Base-by-base conservation (phyloP, 2,797 vertebrate genomes). In the Crenichthys baileyi region DNA sequence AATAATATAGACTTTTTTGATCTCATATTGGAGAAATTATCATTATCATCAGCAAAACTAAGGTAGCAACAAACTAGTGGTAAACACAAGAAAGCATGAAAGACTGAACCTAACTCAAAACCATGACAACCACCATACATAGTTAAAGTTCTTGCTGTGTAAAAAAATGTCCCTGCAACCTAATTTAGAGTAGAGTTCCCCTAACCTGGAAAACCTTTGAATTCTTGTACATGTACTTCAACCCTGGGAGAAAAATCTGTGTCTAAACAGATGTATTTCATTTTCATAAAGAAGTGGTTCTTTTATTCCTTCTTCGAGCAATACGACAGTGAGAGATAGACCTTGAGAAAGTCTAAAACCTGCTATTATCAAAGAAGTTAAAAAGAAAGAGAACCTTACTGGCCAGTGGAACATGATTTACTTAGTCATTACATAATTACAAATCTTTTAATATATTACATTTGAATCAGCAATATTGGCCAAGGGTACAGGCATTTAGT, bases 311-410 rank as follows among this genome's bases (percentile, higher is more conserved):
- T 60, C n/a, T 4, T 61, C 22, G 18, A 41, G 22, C 24, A 51
- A 44, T 1, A 22, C 16, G 31, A 75, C 73, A 71, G 58, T 41
- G 20, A 58, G 67, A 67, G 58, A 56, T 41, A 71, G 24, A 67
- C 39, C 16, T 61, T 3, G 5, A 15, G 50, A 81, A 63, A 22
- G 16, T 31, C 24, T 76, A 51, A 76, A 72, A 76, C 68, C 77
- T 67, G 58, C 29, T 4, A 4, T 73, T 73, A 36, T 26, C 2
- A 31, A 44, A 55, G 39, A 50, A 39, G 50, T 39, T n/a, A 20
- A 55, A 46, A 22, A 16, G 11, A 75, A 77, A 31, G 44, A 44
- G 39, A 24, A 4, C 65, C 39, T 68, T 6, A 44, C 39, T 4
- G 13, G 22, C 67, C 20, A 2, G 3, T 12, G 36, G 11, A 39